Evolutionary conservation across 2,797 vertebrate genomes (phyloP).

Genomic region (Alcedo atthis): DNA sequence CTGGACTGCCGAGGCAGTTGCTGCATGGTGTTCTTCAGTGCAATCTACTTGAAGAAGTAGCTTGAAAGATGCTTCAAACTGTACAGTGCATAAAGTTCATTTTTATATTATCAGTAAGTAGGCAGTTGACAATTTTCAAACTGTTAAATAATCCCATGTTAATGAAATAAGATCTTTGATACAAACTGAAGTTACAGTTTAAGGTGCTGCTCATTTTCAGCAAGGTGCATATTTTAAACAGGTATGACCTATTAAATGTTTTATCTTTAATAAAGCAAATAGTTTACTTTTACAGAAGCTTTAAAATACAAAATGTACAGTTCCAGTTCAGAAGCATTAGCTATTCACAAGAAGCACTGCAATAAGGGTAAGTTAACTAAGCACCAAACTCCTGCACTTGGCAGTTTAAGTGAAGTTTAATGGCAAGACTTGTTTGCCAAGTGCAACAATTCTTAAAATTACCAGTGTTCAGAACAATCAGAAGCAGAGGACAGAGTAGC

Average conservation of each 20-base stretch:
- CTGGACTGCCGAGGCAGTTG: not conserved
- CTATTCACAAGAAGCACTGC: constrained; percentile 79
- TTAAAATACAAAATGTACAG: constrained; percentile 87
- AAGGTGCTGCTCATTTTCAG: constrained; percentile 57
- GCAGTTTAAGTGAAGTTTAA: constrained; percentile 68
- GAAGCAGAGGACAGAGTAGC: constrained; percentile 77
- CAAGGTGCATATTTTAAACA: constrained; percentile 71
- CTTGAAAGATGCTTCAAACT: not conserved
- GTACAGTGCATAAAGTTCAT: not conserved
- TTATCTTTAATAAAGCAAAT: constrained; percentile 87
- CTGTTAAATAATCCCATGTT: constrained; percentile 61
- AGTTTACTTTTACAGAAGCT: constrained; percentile 84
- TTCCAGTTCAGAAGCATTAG: constrained; percentile 83
- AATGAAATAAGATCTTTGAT: constrained; percentile 56
- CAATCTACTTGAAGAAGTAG: not conserved
- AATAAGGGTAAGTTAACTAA: constrained; percentile 75
- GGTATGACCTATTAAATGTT: constrained; percentile 81
- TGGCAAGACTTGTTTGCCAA: constrained; percentile 76
- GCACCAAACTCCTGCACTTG: constrained; percentile 73
- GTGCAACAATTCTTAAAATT: constrained; percentile 75
- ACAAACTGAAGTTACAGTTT: constrained; percentile 53
- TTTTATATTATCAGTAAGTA: constrained; percentile 34
- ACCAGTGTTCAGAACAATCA: constrained; percentile 77
- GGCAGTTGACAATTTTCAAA: constrained; percentile 55
- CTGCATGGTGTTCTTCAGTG: fast-evolving